Base-by-base conservation (phyloP, 2,113 vertebrate species). In the Saguinus midas region DNA sequence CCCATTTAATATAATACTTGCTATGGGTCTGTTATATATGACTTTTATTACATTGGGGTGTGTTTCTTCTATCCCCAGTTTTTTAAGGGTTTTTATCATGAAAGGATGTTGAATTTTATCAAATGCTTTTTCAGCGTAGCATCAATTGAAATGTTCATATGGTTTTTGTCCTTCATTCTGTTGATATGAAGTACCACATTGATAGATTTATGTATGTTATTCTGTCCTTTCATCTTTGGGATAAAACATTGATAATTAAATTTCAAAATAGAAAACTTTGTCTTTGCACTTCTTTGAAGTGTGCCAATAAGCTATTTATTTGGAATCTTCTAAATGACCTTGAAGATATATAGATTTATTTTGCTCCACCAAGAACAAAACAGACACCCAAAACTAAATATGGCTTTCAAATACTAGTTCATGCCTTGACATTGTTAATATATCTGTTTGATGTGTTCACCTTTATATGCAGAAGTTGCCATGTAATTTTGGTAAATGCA, bases 281-380 rank as follows among this genome's bases (percentile, higher is more conserved):
- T 58, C 16, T 94, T 83, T 68, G 75, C 23, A 83, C n/a, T 83
- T 72, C 21, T 78, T 97, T 94, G 61, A 94, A 70, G n/a, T 81
- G 3, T 83, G 78, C 43, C 13, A 45, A 43, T 80, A 70, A 95
- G 21, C 27, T 83, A n/a, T 90, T 92, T 87, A 61, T 58, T 66
- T 92, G 82, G 17, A 66, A 90, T 61, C 32, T 64, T 55, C 78
- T 84, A 66, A 75, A 81, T 91, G 55, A 78, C 55, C 48, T 94
- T 88, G 82, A 95, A 94, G 90, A 95, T 90, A 94, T 45, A 4
- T 58, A 93, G 25, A 91, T 85, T 94, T 91, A 82, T 32, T 89
- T 91, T 92, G 16, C n/a, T 96, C 18, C 32, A 92, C 68, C 21
- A 79, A 57, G 58, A 85, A 40, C 35, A 66, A 61, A 61, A n/a